phyloP scores from a whole-genome alignment of 2,888 invertebrate genomes.

The Cataglyphis rosenhaueri region DNA sequence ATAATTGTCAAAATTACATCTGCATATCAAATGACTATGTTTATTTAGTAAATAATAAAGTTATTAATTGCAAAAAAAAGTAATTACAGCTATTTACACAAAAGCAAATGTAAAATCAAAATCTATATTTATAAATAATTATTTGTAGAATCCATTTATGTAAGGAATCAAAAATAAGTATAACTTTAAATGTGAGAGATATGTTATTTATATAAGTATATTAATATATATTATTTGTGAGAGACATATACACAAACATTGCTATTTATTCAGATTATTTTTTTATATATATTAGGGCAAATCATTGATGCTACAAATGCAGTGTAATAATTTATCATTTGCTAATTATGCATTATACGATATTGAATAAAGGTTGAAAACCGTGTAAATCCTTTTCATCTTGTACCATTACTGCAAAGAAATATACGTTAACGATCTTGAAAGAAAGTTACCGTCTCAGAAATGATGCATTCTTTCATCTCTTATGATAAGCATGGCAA shows the following conservation, averaged over 20 bases:
- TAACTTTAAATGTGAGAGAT: too few relatives aligned
- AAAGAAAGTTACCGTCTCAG: slow-evolving; percentile 26
- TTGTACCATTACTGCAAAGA: neutral
- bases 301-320: neutral
- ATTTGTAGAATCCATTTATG: neutral
- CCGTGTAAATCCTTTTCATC: neutral
- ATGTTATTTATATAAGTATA: too few relatives aligned
- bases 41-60: neutral
- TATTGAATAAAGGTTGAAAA: neutral
- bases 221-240: neutral
- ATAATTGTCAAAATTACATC: neutral
- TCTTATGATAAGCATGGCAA: slow-evolving; percentile 10
- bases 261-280: neutral
- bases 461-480: neutral
- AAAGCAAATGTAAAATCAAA: neutral
- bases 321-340: neutral
- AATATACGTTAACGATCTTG: neutral
- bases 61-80: neutral
- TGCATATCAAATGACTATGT: neutral
- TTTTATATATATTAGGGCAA: neutral
- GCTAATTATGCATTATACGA: neutral
- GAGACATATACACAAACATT: neutral
- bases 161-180: too few relatives aligned
- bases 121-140: neutral
- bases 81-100: neutral